Percentiles rank a stretch among this genome's conserved stretches.
Evolutionary conservation across 2,888 invertebrate species (phyloP).

Genomic region (Lepidochitona cinerea): DNA sequence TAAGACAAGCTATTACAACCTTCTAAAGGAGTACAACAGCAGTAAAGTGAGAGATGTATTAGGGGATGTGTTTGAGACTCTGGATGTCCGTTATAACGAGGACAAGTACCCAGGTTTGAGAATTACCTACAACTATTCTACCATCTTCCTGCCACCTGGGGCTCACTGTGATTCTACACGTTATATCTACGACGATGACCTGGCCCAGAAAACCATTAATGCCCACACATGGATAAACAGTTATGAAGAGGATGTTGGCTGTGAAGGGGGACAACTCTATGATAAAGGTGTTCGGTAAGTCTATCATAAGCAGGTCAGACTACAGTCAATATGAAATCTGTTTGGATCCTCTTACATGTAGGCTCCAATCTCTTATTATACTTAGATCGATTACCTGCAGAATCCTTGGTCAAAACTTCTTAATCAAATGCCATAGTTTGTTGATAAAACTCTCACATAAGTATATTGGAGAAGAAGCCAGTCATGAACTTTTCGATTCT

Average conservation of each 20-base stretch:
- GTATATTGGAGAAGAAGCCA: too few relatives aligned
- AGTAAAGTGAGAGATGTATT: constrained; percentile 41
- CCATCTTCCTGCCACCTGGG: constrained; percentile 70
- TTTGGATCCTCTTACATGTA: too few relatives aligned
- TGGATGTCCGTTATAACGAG: constrained; percentile 62
- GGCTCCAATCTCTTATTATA: too few relatives aligned
- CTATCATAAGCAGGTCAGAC: too few relatives aligned
- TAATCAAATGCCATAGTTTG: too few relatives aligned
- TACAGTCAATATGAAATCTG: too few relatives aligned
- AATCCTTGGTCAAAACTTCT: too few relatives aligned
- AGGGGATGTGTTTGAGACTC: constrained; percentile 58
- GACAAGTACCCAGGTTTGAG: constrained; percentile 62
- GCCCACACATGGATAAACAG: constrained; percentile 71
- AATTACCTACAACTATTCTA: constrained; percentile 69
- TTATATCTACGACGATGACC: constrained; percentile 70
- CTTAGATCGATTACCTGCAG: too few relatives aligned
- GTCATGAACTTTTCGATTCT: too few relatives aligned
- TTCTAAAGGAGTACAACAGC: constrained; percentile 70
- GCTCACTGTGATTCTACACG: constrained; percentile 71
- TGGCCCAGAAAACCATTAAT: constrained; percentile 68
- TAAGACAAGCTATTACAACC: constrained; percentile 68
- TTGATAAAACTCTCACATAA: too few relatives aligned
- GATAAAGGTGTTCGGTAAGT: constrained; percentile 70
- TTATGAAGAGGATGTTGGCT: constrained; percentile 58
- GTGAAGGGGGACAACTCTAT: constrained; percentile 61